Base-by-base conservation (phyloP, 1,140 invertebrate species). In the Proales similis region DNA sequence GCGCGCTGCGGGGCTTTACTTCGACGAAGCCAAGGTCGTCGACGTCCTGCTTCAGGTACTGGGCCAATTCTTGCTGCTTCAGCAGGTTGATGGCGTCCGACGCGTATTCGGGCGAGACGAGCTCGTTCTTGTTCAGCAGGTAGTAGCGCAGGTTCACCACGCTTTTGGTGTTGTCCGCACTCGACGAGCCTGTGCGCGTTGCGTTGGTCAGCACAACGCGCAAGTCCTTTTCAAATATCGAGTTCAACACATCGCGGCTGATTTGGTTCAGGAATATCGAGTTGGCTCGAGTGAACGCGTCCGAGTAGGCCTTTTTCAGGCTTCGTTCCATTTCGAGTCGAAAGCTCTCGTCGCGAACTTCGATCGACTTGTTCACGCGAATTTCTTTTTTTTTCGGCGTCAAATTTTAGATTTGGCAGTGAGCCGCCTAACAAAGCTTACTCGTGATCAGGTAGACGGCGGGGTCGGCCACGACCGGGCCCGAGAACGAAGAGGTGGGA, bases 21-120 rank as follows among this genome's bases (percentile, higher is more conserved):
- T 57, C 51, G 45, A 42, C 51, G 32, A 42, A 57, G 9, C 51
- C 51, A 19, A 42, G 51, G 32, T 42, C 45, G 17, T 57, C 20
- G 22, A 57, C 26, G 39, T 57, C 51, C 3, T 57, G 27, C 20
- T 57, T 22, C 19, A 57, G 45, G 45, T 57, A 57, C 32, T 39
- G 36, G 11, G 51, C 51, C 51, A 57, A 42, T 57, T 57, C 51
- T 57, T 57, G 51, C 4, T 30, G 36, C 11, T 42, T 57, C 7
- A 57, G 36, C 19, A 57, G 32, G 45, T 57, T 57, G 17, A 57
- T 57, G 7, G 51, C 39, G 20, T 57, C 51, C 2, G 51, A 24
- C 14, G 51, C 51, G 20, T 57, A 57, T n/a, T 57, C 51, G 20
- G 51, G 45, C 9, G 51, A 42, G 5, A 57, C 51, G 7, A 57